Conservation (phyloP, 1,140 invertebrate genomes). For the Ylistrum balloti region DNA sequence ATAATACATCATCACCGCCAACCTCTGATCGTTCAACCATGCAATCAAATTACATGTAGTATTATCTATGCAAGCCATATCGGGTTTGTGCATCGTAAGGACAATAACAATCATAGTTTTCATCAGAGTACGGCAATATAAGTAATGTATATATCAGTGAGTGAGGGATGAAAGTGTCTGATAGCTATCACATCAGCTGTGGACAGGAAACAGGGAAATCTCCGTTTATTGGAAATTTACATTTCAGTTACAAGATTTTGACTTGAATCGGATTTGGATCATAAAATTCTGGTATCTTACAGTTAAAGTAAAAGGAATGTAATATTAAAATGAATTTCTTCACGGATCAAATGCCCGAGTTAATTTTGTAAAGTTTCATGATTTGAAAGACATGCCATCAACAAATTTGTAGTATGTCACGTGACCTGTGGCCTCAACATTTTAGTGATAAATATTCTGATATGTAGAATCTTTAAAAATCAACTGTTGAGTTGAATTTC, state of each 20-base stretch:
- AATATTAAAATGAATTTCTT: neutral
- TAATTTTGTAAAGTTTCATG: neutral
- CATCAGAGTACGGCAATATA: neutral
- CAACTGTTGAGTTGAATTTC: too few relatives aligned
- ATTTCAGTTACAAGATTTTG: neutral
- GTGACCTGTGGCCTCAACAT: neutral
- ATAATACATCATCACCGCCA: neutral
- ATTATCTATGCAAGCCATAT: neutral
- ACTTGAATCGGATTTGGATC: neutral
- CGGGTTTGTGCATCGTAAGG: neutral
- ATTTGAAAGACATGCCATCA: neutral
- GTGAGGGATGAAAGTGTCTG: neutral
- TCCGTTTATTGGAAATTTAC: neutral
- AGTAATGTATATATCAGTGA: neutral
- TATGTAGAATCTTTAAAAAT: too few relatives aligned
- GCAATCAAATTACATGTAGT: slow-evolving; percentile 19
- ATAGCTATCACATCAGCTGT: neutral
- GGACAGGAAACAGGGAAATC: neutral
- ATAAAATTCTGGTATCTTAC: neutral
- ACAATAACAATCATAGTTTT: neutral
- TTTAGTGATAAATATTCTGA: too few relatives aligned
- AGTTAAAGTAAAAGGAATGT: neutral
- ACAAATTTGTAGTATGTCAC: neutral
- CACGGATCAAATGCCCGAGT: neutral
- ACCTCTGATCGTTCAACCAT: neutral